Evolutionary conservation across 2,888 invertebrate genomes (phyloP).

Genomic region (Clivina fossor): DNA sequence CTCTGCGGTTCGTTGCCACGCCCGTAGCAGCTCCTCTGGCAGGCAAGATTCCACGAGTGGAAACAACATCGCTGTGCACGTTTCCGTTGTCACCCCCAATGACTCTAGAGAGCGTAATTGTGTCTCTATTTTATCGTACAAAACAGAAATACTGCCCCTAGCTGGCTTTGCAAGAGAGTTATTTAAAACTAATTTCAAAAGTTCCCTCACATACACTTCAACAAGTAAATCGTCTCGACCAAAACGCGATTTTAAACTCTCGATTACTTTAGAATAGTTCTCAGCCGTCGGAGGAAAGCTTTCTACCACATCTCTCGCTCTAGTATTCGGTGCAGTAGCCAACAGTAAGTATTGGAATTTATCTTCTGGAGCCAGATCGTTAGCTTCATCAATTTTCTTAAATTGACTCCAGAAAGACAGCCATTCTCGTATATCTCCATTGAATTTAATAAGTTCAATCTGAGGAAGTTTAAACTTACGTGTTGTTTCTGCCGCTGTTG

Average conservation of each 20-base stretch:
- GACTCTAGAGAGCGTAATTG: conserved; percentile 7
- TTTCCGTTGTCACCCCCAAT: conserved; percentile 1
- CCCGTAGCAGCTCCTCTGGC: neutral
- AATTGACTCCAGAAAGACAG: conserved; percentile 15
- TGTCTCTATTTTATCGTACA: conserved; percentile 18
- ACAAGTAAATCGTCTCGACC: conserved; percentile 14
- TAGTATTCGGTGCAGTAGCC: neutral
- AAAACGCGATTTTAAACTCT: conserved; percentile 14
- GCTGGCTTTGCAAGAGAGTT: neutral
- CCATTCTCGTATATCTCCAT: conserved; percentile 4
- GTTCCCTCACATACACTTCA: conserved; percentile 2
- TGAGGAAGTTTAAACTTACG: conserved; percentile 6
- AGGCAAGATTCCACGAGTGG: conserved; percentile 12
- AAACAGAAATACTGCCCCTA: neutral
- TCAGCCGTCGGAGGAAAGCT: conserved; percentile 2
- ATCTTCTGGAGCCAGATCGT: neutral
- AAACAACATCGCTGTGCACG: conserved; percentile 15
- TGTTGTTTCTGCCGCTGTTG: too few species aligned
- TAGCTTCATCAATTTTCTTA: conserved; percentile 11
- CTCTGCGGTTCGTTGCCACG: neutral
- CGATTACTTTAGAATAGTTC: conserved; percentile 9
- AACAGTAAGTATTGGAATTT: conserved; percentile 9
- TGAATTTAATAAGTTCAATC: conserved; percentile 9
- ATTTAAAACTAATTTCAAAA: conserved; percentile 9
- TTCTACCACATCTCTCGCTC: conserved; percentile 4